Evolutionary conservation across 1,140 invertebrate genomes (phyloP).

Genomic region (Lepidotrigona ventralis): DNA sequence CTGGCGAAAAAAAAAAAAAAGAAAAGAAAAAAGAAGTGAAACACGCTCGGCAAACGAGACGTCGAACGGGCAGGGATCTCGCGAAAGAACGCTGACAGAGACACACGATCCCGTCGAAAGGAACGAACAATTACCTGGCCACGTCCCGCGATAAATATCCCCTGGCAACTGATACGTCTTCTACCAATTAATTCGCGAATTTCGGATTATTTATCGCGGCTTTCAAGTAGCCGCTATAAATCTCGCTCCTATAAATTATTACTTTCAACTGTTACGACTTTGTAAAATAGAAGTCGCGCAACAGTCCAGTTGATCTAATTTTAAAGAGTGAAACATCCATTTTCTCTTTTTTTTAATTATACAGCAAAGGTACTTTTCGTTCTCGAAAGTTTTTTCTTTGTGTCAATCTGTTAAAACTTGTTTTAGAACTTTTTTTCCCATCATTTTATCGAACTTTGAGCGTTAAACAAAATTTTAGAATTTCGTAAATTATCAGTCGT

Average conservation of each 20-base stretch:
- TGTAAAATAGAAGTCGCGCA: too few species aligned
- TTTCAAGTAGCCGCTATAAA: slow-evolving; percentile 10
- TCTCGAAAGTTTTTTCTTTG: too few species aligned
- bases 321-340: too few species aligned
- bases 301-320: too few species aligned
- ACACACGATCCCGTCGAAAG: slow-evolving; percentile 28
- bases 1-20: background rate
- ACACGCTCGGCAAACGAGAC: slow-evolving; percentile 23
- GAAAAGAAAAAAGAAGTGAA: background rate
- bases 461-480: too few species aligned
- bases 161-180: slow-evolving; percentile 34
- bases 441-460: too few species aligned
- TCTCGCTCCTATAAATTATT: background rate
- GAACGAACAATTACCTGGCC: slow-evolving; percentile 35
- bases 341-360: too few species aligned
- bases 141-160: slow-evolving; percentile 29
- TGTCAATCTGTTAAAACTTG: too few species aligned
- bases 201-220: slow-evolving; percentile 23
- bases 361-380: too few species aligned
- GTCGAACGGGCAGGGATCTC: slow-evolving; percentile 16
- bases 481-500: too few species aligned
- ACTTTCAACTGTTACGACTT: too few species aligned
- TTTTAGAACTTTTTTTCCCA: too few species aligned
- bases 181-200: slow-evolving; percentile 42
- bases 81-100: slow-evolving; percentile 3